These are phyloP conservation scores for Chionoecetes opilio DNA, from an alignment of 1,140 invertebrate genomes.

Conservation along the genomic window DNA sequence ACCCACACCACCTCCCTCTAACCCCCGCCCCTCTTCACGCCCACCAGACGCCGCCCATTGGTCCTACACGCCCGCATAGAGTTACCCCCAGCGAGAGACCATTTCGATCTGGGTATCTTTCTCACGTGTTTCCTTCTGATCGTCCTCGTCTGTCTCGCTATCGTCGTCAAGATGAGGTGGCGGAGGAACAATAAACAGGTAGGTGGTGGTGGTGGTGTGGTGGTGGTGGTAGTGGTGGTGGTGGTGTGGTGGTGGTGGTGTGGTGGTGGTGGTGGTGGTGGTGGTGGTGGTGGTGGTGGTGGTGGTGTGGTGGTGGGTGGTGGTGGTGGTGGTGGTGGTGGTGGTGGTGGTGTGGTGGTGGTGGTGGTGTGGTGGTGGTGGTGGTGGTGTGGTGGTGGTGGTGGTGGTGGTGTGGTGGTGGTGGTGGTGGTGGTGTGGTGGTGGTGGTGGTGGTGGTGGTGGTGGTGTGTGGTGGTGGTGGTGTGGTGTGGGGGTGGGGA, in stretches of 20 bases:
- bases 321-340: no score
- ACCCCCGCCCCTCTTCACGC: background rate
- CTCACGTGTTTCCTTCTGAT: constrained; percentile 72
- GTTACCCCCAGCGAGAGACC: constrained; percentile 63
- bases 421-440: constrained; percentile 46
- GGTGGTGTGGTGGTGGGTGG: background rate
- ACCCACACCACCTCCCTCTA: background rate
- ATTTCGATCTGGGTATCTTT: constrained; percentile 72
- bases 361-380: background rate
- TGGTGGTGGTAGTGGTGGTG: no score
- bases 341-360: no score
- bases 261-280: background rate
- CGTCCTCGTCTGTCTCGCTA: constrained; percentile 67
- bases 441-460: background rate
- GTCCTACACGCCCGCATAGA: constrained; percentile 48
- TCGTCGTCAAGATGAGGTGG: constrained; percentile 73
- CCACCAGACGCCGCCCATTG: background rate
- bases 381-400: background rate
- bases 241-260: background rate
- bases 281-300: background rate
- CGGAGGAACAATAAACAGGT: constrained; percentile 72
- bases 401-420: background rate
- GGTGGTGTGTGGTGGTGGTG: background rate
- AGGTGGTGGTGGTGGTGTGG: background rate
- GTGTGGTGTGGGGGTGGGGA: no score